Base-by-base conservation (phyloP, 2,797 vertebrate species). In the Enteromius afrohamiltoni region DNA sequence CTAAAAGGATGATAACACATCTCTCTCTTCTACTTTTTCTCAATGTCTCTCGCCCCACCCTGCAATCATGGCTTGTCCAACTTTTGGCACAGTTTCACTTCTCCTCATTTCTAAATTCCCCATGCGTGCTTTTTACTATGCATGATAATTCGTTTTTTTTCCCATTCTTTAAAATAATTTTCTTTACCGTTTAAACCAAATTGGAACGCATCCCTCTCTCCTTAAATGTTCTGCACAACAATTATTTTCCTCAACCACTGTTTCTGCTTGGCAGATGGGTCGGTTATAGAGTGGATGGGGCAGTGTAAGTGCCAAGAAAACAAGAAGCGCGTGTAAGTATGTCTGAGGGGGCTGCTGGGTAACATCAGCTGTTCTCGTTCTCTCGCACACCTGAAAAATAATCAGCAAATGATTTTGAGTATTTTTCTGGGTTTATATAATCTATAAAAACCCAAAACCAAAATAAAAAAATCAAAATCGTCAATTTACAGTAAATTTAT, bases 301-400 rank as follows among this genome's bases (percentile, higher is more conserved):
- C 47, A 26, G 55, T 47, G 17, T 76, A 86, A 60, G 68, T 74
- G 73, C 78, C 84, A 23, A 71, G 7, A 86, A 83, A 73, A 58
- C 62, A 5, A 1, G 21, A 77, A 64, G 77, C 19, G 34, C 23
- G 6, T 84, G 53, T 70, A 80, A 78, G 67, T 79, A 64, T 75
- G 80, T 83, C 58, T 75, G 80, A 71, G 47, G 80, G 47, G 45
- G 60, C 55, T 45, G 11, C 51, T 68, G 74, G 29, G 23, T 83
- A 69, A 40, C 71, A 77, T 73, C 69, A 51, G 64, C 80, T 45
- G 73, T 68, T 58, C 14, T 34, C 14, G 31, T 58, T 83, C 53
- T 62, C 26, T 64, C 74, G 58, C 40, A 1, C 45, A 73, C 51
- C n/a, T n/a, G n/a, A n/a, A n/a, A n/a, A n/a, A n/a, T n/a, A n/a